Evolutionary conservation across 2,888 invertebrate genomes (phyloP), one percentile per base, ranked within the genome.

Genomic region (Cynaeus angustus): DNA sequence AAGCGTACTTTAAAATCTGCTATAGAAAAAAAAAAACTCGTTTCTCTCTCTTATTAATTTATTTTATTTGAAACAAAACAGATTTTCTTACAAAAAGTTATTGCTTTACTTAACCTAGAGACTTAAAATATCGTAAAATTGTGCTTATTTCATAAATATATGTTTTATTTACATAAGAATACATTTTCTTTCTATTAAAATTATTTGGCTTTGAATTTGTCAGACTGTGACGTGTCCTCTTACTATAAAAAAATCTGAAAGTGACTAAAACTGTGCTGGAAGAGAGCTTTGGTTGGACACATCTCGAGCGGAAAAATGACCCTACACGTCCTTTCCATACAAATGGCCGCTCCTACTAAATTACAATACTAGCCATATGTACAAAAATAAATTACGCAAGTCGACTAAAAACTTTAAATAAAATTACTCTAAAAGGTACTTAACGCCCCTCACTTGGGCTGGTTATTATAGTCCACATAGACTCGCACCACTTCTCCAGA

Each of bases 401-500:
- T 37, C 52, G 43, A 38, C 62, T 48, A 37, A 50, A 62, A 46
- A 6, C 9, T 33, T 33, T 33, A 9, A n/a, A 9, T 14, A 46
- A 30, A 28, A 38, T 21, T 43, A 14, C 10, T n/a, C 9, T 13
- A 10, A 16, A 46, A 46, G 48, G 48, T 50, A 50, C 48, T 50
- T 28, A 10, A 9, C 3, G n/a, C 46, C 33, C 53, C 70, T 84
- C 85, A 88, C 82, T 91, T 89, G 64, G 89, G 88, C 79, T 90
- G 89, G 83, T 91, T 92, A 81, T 92, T 92, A 81, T 94, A 93
- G 83, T 93, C 94, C 33, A 94, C 94, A 83, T 92, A 94, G 41
- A 94, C 94, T 77, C 94, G 87, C 62, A 94, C 93, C 28, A 94
- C 92, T 88, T 96, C 96, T 77, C 96, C 96, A 80, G 96, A 95